A percentile compares a stretch with the other conserved stretches of the same genome.
These are phyloP conservation scores for Metalampra italica DNA, from an alignment of 2,888 invertebrate genomes.

Conservation along the genomic window DNA sequence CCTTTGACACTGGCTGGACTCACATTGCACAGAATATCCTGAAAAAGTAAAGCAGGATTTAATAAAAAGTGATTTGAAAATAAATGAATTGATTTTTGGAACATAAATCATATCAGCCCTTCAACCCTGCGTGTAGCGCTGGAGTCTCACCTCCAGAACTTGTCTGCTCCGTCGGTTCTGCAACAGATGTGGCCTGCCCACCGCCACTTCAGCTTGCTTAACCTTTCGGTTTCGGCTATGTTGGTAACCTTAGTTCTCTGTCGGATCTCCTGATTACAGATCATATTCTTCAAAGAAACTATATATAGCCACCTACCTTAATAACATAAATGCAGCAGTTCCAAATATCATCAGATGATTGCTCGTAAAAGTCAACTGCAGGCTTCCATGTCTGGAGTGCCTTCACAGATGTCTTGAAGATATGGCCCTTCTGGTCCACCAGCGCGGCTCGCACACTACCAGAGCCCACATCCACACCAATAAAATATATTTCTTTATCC, in stretches of 20 bases:
- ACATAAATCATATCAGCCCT: no score
- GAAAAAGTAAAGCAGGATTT: constrained; percentile 20
- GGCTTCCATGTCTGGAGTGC: constrained; percentile 89
- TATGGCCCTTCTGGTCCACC: constrained; percentile 83
- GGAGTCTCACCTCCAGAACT: no score
- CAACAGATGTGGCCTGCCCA: no score
- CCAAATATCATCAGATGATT: constrained; percentile 96
- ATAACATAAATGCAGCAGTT: constrained; percentile 83
- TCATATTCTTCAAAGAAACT: background rate
- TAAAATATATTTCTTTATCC: constrained; percentile 73
- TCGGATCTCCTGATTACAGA: no score
- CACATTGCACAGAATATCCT: constrained; percentile 80
- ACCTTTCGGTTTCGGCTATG: no score
- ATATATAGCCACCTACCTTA: constrained; percentile 77
- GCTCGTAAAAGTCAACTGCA: constrained; percentile 88
- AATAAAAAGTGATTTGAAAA: background rate
- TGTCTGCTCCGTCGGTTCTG: no score
- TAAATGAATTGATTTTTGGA: no score
- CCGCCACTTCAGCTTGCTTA: no score
- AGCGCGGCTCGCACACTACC: constrained; percentile 93
- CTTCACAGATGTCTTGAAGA: constrained; percentile 80
- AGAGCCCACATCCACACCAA: constrained; percentile 96
- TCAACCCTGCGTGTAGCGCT: no score
- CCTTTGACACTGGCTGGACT: constrained; percentile 83
- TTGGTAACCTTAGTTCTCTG: no score